Conservation (phyloP, 2,797 vertebrate genomes). For the Pantherophis vulpinus region DNA sequence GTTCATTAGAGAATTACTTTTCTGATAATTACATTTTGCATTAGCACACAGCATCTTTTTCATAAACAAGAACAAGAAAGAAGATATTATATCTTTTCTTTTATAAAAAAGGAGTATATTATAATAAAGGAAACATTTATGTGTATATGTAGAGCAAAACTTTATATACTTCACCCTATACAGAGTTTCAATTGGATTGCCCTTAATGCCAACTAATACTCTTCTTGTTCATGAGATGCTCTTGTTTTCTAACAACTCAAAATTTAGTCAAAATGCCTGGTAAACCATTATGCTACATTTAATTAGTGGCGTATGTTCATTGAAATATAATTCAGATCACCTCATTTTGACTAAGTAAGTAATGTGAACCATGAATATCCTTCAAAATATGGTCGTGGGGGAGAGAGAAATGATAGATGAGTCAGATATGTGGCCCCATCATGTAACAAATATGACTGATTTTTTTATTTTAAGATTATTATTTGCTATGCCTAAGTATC, state of each 20-base stretch:
- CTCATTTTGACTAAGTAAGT: neutral
- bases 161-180: neutral
- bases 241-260: neutral
- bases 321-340: neutral
- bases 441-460: neutral
- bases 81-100: neutral
- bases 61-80: slow-evolving; percentile 4
- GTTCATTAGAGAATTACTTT: neutral
- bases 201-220: neutral
- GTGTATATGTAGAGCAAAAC: neutral
- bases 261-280: neutral
- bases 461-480: neutral
- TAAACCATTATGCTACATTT: neutral
- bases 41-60: neutral
- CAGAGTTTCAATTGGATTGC: neutral
- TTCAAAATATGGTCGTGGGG: neutral
- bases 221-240: neutral
- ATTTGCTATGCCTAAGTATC: neutral
- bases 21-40: neutral
- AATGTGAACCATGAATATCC: neutral
- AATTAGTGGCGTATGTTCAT: neutral
- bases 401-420: neutral
- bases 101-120: neutral
- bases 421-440: neutral
- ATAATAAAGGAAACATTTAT: neutral